Base-by-base conservation (phyloP, 2,797 vertebrate species). In the Sebastes cheni region DNA sequence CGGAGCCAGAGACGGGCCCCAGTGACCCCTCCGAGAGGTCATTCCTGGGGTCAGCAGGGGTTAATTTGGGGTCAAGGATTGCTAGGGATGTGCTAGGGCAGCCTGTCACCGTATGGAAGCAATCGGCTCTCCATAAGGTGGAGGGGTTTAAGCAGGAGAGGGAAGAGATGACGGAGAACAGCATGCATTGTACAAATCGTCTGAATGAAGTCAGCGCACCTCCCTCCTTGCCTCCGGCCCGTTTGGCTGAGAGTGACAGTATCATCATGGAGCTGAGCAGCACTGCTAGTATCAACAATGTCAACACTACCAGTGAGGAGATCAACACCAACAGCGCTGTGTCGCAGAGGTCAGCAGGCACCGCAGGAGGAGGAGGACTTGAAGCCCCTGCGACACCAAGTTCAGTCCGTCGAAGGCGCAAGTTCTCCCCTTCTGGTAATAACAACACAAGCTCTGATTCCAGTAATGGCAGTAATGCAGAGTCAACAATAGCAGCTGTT, bases 341-440 rank as follows among this genome's bases (percentile, higher is more conserved):
- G 68, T 46, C 82, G 2, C 93, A 94, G n/a, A 93, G 90, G 36
- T 86, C 87, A 68, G 56, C 75, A 5, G 72, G 68, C 68, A 32
- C 80, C 2, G 13, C 25, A 29, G 90, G 77, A 71, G 90, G 66
- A 64, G 83, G 82, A 66, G 89, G 94, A 50, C 78, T 93, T 14
- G 98, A 99, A 82, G 77, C 95, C 0, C 97, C 98, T 0, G 90
- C 94, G 11, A 99, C 98, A 4, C 97, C 98, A 0, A 96, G 97
- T 55, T 95, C 97, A 42, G 72, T 95, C 58, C 96, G 98, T 12
- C 96, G 98, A 42, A 96, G 97, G 50, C 96, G 99, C 23, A 99
- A 98, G 90, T 97, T 97, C 82, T 98, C 97, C 2, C 96, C 97
- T 0, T 95, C 97, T 1, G 95, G 97, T 62, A 91, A 95, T 87